Base-by-base conservation (phyloP, 2,797 vertebrate species). In the Eulemur coronatus region DNA sequence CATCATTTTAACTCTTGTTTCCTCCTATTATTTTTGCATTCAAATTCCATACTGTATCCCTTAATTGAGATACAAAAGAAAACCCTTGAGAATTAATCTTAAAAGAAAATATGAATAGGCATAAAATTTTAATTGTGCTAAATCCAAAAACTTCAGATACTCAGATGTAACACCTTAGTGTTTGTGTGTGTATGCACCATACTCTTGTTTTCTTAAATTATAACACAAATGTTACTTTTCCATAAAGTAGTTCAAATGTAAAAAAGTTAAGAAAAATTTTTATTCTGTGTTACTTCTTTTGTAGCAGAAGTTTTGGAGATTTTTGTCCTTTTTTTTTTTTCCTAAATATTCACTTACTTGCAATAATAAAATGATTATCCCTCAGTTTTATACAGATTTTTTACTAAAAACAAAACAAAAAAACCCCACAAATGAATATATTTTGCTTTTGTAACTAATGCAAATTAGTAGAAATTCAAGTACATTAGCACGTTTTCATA, bases 321-420 rank as follows among this genome's bases (percentile, higher is more conserved):
- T 41, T 43, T 50, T 61, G 22, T 3, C 4, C 43, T 46, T 46
- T 50, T 50, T 22, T 55, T 11, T 10, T 75, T 65, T 9, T 18
- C 75, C 46, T 78, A 55, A 89, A 57, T n/a, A 65, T 57, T 9
- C 67, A 69, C 48, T 84, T 93, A 38, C 7, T 57, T 94, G 7
- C 1, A 78, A 24, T 80, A 96, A 97, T 94, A 89, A 94, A 96
- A 96, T 97, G 9, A 91, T 1, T 84, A 1, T 67, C 35, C 63
- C 85, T 97, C 28, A 88, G 69, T 59, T 88, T 48, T 94, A 89
- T 89, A 48, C 18, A 46, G 93, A 84, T 70, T 87, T 13, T 88
- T 70, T 76, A 70, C 9, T 22, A 81, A 35, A 75, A 92, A 95
- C 41, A 41, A 41, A 41, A 41, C 41, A 41, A 96, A 18, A 46